A percentile compares a stretch with the other conserved stretches of the same genome.
Evolutionary conservation across 2,888 invertebrate genomes (phyloP).

Genomic region (Plagodis pulveraria): DNA sequence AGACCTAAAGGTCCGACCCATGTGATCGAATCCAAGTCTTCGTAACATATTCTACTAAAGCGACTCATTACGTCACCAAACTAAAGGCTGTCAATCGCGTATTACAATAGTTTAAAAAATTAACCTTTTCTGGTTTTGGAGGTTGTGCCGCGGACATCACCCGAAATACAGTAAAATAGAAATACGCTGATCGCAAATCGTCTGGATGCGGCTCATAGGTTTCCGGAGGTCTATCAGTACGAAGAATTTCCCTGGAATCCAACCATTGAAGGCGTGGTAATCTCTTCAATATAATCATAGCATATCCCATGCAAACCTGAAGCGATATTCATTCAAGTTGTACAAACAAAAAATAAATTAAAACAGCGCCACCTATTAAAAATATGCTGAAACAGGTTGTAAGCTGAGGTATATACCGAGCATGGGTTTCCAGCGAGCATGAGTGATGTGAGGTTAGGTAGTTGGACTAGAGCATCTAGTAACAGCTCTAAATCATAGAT

Average conservation of each 20-base stretch:
- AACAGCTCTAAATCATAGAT: conserved; percentile 76
- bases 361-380: conserved; percentile 53
- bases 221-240: conserved; percentile 53
- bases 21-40: no score
- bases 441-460: conserved; percentile 72
- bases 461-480: conserved; percentile 59
- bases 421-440: conserved; percentile 85
- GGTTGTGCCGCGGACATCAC: conserved; percentile 82
- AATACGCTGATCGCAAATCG: conserved; percentile 66
- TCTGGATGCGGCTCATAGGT: conserved; percentile 63
- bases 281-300: conserved; percentile 61
- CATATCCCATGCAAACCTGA: conserved; percentile 78
- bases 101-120: background rate
- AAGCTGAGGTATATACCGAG: conserved; percentile 60
- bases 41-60: no score
- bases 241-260: conserved; percentile 76
- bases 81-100: background rate
- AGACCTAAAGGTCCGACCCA: no score
- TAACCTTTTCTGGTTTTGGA: conserved; percentile 79
- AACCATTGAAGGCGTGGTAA: conserved; percentile 77
- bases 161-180: conserved; percentile 77
- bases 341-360: conserved; percentile 2
- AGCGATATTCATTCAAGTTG: conserved; percentile 6
- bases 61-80: background rate
- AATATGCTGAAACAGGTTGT: conserved; percentile 19